phyloP scores from a whole-genome alignment of 2,888 invertebrate species.

The Arge pagana region DNA sequence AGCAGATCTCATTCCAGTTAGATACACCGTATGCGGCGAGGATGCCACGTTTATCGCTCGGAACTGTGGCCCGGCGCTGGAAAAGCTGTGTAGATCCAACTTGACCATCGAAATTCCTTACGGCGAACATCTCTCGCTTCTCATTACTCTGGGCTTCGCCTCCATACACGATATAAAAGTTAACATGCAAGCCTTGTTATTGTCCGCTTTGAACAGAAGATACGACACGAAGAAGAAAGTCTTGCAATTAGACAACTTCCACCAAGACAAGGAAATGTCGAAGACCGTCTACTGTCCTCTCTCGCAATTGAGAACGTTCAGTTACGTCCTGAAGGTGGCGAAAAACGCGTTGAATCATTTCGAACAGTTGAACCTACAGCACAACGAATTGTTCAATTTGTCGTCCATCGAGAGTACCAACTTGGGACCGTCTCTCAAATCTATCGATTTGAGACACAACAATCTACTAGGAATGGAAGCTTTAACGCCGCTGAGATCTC shows the following conservation, averaged over 20 bases:
- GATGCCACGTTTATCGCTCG: slow-evolving; percentile 58
- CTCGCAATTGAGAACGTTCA: slow-evolving; percentile 59
- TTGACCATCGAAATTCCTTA: slow-evolving; percentile 50
- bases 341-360: slow-evolving; percentile 40
- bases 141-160: slow-evolving; percentile 57
- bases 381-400: slow-evolving; percentile 43
- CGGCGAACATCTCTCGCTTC: slow-evolving; percentile 47
- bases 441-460: slow-evolving; percentile 52
- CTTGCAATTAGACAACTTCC: slow-evolving; percentile 58
- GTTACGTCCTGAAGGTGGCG: slow-evolving; percentile 56
- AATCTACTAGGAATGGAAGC: slow-evolving; percentile 41
- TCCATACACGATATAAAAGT: slow-evolving; percentile 58
- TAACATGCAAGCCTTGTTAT: slow-evolving; percentile 58
- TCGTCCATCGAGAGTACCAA: slow-evolving; percentile 35
- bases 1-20: slow-evolving; percentile 60
- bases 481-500: slow-evolving; percentile 47
- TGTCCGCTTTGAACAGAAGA: slow-evolving; percentile 52
- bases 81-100: slow-evolving; percentile 58
- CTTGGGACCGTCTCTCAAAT: slow-evolving; percentile 37
- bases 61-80: slow-evolving; percentile 60
- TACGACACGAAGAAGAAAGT: slow-evolving; percentile 48
- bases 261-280: slow-evolving; percentile 55
- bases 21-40: slow-evolving; percentile 50
- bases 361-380: slow-evolving; percentile 43
- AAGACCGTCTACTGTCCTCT: slow-evolving; percentile 57